Base-by-base conservation (phyloP, 2,888 invertebrate genomes). In the Eristalinus sepulchralis region DNA sequence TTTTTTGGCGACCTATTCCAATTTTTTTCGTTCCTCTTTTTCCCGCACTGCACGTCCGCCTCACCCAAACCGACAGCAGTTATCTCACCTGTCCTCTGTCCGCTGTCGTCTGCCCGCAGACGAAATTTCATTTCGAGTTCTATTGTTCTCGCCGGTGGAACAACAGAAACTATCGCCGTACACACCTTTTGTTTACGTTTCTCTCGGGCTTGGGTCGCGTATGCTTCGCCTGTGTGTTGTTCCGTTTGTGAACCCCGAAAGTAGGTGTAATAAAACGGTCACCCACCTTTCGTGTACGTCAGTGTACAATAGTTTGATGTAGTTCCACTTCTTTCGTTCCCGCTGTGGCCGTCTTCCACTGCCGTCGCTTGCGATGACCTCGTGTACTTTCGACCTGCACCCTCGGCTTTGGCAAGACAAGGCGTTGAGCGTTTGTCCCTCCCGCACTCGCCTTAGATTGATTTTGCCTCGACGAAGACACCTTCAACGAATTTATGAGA, bases 161-260 rank as follows among this genome's bases (percentile, higher is more conserved):
- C 66, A 72, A 78, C 75, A 76, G 34, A 80, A 76, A 79, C 83
- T 66, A 84, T 80, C 62, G 84, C 11, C 81, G 72, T 63, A 67
- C 80, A 82, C 85, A 85, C 85, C 85, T 85, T 85, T 85, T 85
- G 85, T 85, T 85, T 85, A 82, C 85, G 82, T 82, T 85, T 53
- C 64, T 20, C 39, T 76, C 80, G 39, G 71, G 31, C 36, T 73
- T 39, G 59, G 72, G 80, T 75, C 76, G 72, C 67, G 68, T 66
- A 64, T 60, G 33, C 34, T 47, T 47, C 59, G 72, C 53, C 59
- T 47, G 47, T 47, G 47, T 77, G 72, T 82, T 77, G 72, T 82
- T 73, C 77, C 77, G 82, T 77, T 81, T 68, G 36, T 70, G 64
- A 82, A 78, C 82, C 64, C 83, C 73, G 82, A 82, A 85, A 82